phyloP scores from a whole-genome alignment of 1,140 invertebrate genomes.

The Sipha flava region DNA sequence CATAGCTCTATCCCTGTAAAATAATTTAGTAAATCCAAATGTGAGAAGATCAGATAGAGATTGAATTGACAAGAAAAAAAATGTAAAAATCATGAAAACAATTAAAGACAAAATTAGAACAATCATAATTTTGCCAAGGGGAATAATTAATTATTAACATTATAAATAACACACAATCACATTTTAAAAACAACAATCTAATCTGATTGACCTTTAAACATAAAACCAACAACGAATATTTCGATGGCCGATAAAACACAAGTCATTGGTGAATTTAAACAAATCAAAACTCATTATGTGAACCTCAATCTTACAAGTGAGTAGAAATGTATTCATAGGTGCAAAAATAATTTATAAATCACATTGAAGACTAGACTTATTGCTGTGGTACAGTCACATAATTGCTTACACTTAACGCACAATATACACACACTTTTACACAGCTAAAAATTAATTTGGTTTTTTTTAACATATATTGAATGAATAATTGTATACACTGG shows the following conservation, averaged over 20 bases:
- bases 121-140: neutral
- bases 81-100: neutral
- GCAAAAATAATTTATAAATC: too few relatives aligned
- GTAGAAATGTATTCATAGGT: too few relatives aligned
- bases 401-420: too few relatives aligned
- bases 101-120: neutral
- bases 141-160: neutral
- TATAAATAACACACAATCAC: neutral
- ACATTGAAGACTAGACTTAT: too few relatives aligned
- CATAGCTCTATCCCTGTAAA: constrained; percentile 8
- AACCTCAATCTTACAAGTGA: too few relatives aligned
- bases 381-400: too few relatives aligned
- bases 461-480: too few relatives aligned
- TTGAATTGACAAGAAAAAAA: neutral
- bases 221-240: neutral
- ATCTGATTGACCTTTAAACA: neutral
- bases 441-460: too few relatives aligned
- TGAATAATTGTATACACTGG: too few relatives aligned
- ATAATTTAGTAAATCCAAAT: neutral
- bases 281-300: too few relatives aligned
- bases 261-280: too few relatives aligned
- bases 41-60: neutral
- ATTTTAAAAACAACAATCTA: neutral
- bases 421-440: too few relatives aligned
- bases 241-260: neutral